These are phyloP conservation scores for Iguana delicatissima DNA, from an alignment of 2,797 vertebrate genomes.

Conservation along the genomic window DNA sequence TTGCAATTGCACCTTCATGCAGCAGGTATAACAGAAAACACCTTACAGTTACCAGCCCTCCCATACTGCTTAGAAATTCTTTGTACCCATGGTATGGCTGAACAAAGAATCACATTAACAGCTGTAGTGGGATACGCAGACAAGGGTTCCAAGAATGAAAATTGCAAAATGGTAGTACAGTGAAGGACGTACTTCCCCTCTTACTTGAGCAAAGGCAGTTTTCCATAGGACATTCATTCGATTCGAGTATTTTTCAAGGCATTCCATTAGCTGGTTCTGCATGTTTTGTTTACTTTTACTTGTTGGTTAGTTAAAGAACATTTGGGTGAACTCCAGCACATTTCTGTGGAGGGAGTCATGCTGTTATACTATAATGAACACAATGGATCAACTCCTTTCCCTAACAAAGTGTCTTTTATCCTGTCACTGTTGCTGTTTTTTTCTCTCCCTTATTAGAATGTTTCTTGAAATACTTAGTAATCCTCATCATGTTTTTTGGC, in stretches of 20 bases:
- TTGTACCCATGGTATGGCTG: background rate
- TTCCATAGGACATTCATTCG: background rate
- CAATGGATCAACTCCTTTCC: too few relatives aligned
- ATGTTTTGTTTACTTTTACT: background rate
- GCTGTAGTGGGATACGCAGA: background rate
- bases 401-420: background rate
- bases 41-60: background rate
- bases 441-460: background rate
- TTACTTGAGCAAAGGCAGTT: background rate
- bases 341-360: background rate
- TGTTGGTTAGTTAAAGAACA: background rate
- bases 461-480: background rate
- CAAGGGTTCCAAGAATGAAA: background rate
- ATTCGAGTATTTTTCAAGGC: background rate
- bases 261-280: background rate
- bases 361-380: background rate
- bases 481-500: background rate
- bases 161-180: background rate
- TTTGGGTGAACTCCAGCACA: background rate
- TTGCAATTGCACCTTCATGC: background rate
- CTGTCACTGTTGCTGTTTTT: background rate
- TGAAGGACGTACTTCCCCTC: background rate
- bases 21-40: background rate
- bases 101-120: background rate
- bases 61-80: background rate